Conservation (phyloP, 2,113 vertebrate genomes). For the Acanthochromis polyacanthus region DNA sequence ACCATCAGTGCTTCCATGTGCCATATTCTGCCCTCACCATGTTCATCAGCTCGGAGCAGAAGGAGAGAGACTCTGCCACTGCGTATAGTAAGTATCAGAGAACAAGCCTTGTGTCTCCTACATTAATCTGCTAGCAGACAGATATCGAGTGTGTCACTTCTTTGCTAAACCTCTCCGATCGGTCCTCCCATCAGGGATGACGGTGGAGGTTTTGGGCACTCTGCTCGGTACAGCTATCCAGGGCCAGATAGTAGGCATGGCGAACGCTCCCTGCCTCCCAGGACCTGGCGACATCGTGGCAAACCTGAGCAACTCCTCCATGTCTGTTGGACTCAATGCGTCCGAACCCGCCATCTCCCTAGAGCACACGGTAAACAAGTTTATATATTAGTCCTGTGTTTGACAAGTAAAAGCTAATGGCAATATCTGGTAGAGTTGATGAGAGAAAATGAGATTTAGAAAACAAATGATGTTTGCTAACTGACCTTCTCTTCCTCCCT, state of each 20-base stretch:
- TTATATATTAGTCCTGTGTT: background rate
- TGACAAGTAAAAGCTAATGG: background rate
- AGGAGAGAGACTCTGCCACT: slow-evolving; percentile 95
- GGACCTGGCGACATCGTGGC: slow-evolving; percentile 28
- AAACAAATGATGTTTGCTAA: background rate
- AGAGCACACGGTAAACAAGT: slow-evolving; percentile 86
- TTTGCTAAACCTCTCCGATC: background rate
- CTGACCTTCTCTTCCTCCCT: background rate
- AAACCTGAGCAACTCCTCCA: slow-evolving; percentile 30
- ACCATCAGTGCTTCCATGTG: slow-evolving; percentile 94
- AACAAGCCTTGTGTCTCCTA: background rate
- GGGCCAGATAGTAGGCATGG: slow-evolving; percentile 95
- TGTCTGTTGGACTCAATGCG: slow-evolving; percentile 67
- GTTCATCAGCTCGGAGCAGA: slow-evolving; percentile 98
- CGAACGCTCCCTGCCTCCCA: slow-evolving; percentile 86
- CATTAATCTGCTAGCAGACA: background rate
- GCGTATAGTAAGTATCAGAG: slow-evolving; percentile 91
- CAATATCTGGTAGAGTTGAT: background rate
- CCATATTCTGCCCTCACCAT: slow-evolving; percentile 98
- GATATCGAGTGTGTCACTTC: background rate
- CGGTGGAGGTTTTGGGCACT: slow-evolving; percentile 93
- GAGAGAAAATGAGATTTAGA: too few species aligned
- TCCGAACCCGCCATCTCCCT: slow-evolving; percentile 77
- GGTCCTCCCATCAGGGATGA: slow-evolving; percentile 89
- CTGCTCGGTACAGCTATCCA: slow-evolving; percentile 95